Evolutionary conservation across 35 echinoderm and acorn worm species (phyloP).

Genomic region (Amphiura filiformis): DNA sequence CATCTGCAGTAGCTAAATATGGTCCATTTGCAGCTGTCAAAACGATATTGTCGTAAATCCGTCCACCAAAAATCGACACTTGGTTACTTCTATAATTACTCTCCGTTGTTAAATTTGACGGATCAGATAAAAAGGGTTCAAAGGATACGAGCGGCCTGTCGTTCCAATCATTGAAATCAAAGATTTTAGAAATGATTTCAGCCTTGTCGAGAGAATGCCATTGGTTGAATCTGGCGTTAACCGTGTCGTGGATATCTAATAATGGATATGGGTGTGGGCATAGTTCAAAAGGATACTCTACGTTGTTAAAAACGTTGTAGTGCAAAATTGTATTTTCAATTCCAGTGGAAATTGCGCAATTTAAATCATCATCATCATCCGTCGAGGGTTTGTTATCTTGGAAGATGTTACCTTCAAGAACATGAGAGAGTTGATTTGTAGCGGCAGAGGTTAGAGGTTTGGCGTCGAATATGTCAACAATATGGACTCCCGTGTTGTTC

Average conservation of each 20-base stretch:
- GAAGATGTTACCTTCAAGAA: neutral
- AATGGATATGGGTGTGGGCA: neutral
- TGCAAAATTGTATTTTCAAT: neutral
- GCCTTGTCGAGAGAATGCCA: neutral
- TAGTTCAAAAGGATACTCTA: neutral
- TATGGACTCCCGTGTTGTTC: neutral
- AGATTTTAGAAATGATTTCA: neutral
- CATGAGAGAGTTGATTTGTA: neutral
- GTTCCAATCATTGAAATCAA: neutral
- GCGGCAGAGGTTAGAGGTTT: neutral
- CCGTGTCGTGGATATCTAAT: neutral
- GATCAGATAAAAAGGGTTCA: neutral
- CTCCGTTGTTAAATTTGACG: neutral
- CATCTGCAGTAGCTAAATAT: neutral
- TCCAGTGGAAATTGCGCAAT: neutral
- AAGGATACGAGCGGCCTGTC: neutral
- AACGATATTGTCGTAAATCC: neutral
- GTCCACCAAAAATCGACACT: neutral
- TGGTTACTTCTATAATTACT: too few species aligned
- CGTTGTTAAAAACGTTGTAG: neutral
- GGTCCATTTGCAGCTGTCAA: neutral
- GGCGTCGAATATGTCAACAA: neutral
- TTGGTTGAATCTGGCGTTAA: neutral
- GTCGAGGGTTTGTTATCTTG: neutral
- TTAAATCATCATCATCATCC: neutral